Evolutionary conservation across 2,888 invertebrate species (phyloP).

Genomic region (Drosophila kuntzei): DNA sequence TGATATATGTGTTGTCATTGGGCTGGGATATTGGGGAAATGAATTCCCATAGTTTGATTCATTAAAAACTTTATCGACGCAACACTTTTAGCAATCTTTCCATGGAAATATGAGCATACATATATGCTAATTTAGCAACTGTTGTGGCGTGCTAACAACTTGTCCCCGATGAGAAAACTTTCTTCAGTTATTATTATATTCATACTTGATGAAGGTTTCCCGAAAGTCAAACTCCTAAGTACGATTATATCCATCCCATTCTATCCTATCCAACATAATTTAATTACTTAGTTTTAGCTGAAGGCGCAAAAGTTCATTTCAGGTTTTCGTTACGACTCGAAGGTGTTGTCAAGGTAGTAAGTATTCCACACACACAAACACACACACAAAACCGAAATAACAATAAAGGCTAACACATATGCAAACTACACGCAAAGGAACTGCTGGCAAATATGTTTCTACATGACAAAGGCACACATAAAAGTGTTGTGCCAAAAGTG

Average conservation of each 20-base stretch:
- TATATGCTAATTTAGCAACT: constrained; percentile 23
- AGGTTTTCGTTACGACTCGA: constrained; percentile 6
- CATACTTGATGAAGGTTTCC: constrained; percentile 7
- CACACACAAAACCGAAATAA: constrained; percentile 6
- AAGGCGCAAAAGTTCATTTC: constrained; percentile 19
- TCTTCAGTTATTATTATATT: constrained; percentile 6
- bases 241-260: neutral
- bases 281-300: constrained; percentile 38
- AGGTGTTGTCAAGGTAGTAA: constrained; percentile 44
- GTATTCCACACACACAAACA: constrained; percentile 19
- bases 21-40: neutral
- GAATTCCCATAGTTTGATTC: neutral
- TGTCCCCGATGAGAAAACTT: constrained; percentile 35
- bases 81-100: neutral
- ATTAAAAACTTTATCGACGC: neutral
- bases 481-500: constrained; percentile 30
- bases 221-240: neutral
- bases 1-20: constrained; percentile 38
- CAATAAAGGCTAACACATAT: constrained; percentile 10
- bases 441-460: constrained; percentile 13
- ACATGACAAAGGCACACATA: neutral
- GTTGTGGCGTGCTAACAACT: constrained; percentile 30
- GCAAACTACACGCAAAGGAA: constrained; percentile 19
- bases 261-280: constrained; percentile 42
- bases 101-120: constrained; percentile 17